Conservation (phyloP, 2,113 vertebrate genomes). For the Chiloscyllium plagiosum region DNA sequence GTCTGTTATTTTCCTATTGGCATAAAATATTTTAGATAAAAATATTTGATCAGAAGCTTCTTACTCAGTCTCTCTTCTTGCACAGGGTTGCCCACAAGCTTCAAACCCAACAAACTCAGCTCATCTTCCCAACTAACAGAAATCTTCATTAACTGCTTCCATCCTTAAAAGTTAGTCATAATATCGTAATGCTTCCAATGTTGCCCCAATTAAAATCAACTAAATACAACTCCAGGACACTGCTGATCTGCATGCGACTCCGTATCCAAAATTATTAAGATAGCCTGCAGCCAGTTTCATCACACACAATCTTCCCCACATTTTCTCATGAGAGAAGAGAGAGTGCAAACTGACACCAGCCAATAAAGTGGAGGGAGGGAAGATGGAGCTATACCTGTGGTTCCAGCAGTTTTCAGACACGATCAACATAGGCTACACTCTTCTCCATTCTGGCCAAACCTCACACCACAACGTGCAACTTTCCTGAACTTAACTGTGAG, state of each 20-base stretch:
- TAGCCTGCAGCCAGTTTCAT: neutral
- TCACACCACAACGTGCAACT: too few relatives aligned
- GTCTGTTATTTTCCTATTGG: neutral
- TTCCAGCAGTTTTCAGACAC: neutral
- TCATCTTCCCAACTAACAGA: neutral
- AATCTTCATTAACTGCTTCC: neutral
- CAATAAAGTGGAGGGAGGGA: too few relatives aligned
- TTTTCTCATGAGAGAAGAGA: too few relatives aligned
- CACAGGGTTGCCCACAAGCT: too few relatives aligned
- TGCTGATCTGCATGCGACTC: neutral
- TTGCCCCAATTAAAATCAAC: neutral
- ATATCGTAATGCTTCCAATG: neutral
- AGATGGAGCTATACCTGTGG: too few relatives aligned
- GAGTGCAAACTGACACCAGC: too few relatives aligned
- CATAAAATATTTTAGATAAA: neutral
- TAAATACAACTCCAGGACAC: neutral
- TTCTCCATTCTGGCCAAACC: neutral
- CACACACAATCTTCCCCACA: neutral
- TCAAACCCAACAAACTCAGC: neutral
- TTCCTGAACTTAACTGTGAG: too few relatives aligned
- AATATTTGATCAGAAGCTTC: neutral
- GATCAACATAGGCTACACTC: neutral
- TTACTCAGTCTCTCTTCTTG: neutral
- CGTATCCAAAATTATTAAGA: neutral
- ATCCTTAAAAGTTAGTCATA: neutral